These are phyloP conservation scores for Baryphthengus martii DNA, from an alignment of 2,113 vertebrate genomes.

Conservation along the genomic window DNA sequence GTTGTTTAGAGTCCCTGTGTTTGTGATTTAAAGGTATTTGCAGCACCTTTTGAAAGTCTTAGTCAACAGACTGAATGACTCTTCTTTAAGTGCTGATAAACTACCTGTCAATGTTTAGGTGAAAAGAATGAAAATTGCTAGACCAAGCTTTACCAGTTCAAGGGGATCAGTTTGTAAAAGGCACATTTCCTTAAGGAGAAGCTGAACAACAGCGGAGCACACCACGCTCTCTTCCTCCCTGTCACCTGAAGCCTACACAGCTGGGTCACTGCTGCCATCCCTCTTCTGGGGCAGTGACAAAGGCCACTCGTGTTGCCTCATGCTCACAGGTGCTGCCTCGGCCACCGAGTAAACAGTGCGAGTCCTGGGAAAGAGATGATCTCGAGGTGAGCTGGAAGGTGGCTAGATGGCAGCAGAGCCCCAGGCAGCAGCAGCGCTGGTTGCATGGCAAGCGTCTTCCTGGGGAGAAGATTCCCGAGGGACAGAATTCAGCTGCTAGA, in stretches of 20 bases:
- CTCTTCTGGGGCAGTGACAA: background rate
- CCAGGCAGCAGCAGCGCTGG: background rate
- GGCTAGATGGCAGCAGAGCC: conserved; percentile 60
- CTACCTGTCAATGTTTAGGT: background rate
- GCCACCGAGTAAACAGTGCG: rapidly evolving
- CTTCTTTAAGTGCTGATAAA: background rate
- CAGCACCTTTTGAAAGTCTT: background rate
- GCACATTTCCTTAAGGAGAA: background rate
- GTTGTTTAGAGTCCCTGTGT: background rate
- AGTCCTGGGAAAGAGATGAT: background rate
- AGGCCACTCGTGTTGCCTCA: background rate
- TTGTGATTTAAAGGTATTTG: background rate
- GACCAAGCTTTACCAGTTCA: background rate
- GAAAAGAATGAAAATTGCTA: background rate
- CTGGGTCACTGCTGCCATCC: rapidly evolving
- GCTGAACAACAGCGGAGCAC: background rate
- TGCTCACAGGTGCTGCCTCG: rapidly evolving
- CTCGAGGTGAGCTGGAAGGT: background rate
- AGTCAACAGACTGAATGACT: background rate
- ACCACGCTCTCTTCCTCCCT: rapidly evolving
- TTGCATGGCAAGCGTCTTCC: background rate
- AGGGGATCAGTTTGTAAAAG: background rate
- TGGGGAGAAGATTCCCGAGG: background rate
- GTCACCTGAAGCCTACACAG: background rate
- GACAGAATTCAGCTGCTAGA: background rate